Evolutionary conservation across 2,797 vertebrate genomes (phyloP), one percentile per base, ranked within the genome.

Genomic region (Psittacula echo): DNA sequence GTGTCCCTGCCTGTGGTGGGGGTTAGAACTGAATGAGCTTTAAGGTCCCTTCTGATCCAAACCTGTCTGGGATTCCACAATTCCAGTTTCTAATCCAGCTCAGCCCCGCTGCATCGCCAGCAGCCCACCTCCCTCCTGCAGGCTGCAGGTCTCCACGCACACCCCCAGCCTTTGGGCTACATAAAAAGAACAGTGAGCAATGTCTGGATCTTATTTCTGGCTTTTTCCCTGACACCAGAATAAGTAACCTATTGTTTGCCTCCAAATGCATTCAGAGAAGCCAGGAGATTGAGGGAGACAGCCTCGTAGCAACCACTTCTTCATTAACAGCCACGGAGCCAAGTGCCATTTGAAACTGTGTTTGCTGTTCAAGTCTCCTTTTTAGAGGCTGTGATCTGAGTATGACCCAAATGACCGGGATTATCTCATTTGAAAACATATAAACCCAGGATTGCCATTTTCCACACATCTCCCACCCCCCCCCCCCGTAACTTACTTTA

Each of bases 401-500:
- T 39, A 73, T 68, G 75, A 78, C 56, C 77, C 44, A 87, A 96
- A 95, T 5, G 5, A 72, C 45, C 60, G 86, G 58, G 48, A 94
- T 92, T 90, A 90, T 44, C 77, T 94, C 74, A 50, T 91, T 86
- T 45, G 39, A 39, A 92, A 84, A 92, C 23, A 67, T 10, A 70
- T 22, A 77, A 84, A 96, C 81, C 85, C 79, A 96, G 96, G 90
- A 79, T 42, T 91, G 65, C 30, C 64, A 73, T 91, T 96, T 73
- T 70, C 56, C 58, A 68, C 61, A 37, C n/a, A 64, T 29, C 44
- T 58, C 44, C 88, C 78, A 47, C 76, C 26, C 24, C 21, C 32
- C 9, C 26, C 10, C 26, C 18, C 29, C 7, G 19, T 50, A 93
- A 85, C 61, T 93, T 76, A 65, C 76, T 85, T 91, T 94, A 90